Base-by-base conservation (phyloP, 2,888 invertebrate genomes). In the Dromius quadrimaculatus region DNA sequence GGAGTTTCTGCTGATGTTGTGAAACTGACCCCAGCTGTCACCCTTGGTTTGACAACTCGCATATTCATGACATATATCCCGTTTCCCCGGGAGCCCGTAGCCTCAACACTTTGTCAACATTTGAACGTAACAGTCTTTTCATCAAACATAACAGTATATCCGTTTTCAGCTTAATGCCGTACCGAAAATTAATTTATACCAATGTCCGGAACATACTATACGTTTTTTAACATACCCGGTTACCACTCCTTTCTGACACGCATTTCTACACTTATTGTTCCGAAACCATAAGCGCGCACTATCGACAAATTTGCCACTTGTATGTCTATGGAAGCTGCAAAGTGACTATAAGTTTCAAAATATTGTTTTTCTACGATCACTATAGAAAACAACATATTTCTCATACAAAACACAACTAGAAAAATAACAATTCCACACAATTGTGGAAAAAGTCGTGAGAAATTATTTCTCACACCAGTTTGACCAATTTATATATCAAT, bases 151-250 rank as follows among this genome's bases (percentile, higher is more conserved):
- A 41, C 15, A 3, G 15, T 4, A 17, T 41, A 41, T 8, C 43
- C 57, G 13, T 34, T 5, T 28, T 28, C 32, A 13, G 57, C 8
- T 2, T 28, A 28, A 0, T 15, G 8, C 2, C 28, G 57, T 2
- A 63, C 63, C 41, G 68, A 71, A 62, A 68, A 71, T 23, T 54
- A 22, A 54, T 71, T 61, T 45, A 32, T 41, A 3, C 47, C 36
- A n/a, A 65, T 71, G n/a, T 71, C 32, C 9, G 71, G 61, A 17
- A 66, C 61, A 19, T 61, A 71, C 71, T 59, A 71, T 5, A 65
- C 71, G 15, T 66, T 47, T 9, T 43, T 34, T 11, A 71, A 20
- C 9, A 22, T 38, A 28, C 64, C 43, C n/a, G 43, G 15, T 20
- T 5, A 2, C 66, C 65, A 65, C 5, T 17, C 6, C 9, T 22